phyloP scores from a whole-genome alignment of 2,113 vertebrate species.

The Spheniscus mendiculus region DNA sequence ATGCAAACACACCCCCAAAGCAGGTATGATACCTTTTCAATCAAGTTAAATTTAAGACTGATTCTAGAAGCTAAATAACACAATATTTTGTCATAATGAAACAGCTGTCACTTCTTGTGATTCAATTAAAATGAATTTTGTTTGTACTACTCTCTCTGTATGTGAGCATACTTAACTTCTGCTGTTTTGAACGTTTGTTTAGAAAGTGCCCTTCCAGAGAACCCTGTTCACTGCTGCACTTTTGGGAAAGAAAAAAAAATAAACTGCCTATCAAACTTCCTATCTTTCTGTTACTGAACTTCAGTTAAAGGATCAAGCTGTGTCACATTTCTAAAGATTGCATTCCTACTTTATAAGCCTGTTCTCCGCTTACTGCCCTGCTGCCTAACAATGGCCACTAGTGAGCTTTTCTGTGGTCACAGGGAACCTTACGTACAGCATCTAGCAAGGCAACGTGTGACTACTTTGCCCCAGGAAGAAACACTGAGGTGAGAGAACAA shows the following conservation, averaged over 20 bases:
- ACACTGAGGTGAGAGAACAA: background rate
- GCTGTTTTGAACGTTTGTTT: slow-evolving; percentile 48
- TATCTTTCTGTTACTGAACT: background rate
- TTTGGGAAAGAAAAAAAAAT: slow-evolving; percentile 66
- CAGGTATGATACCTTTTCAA: background rate
- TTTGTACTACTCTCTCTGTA: slow-evolving; percentile 29
- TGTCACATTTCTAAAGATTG: background rate
- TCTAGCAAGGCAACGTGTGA: background rate
- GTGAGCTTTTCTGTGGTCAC: background rate
- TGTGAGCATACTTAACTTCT: background rate
- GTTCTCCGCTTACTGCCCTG: background rate
- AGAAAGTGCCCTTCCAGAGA: slow-evolving; percentile 82
- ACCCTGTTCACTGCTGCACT: slow-evolving; percentile 85
- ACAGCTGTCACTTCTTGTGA: background rate
- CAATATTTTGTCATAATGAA: background rate
- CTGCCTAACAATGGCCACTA: background rate
- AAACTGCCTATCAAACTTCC: slow-evolving; percentile 61
- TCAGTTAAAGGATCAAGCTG: background rate
- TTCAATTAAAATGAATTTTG: background rate
- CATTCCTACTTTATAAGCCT: background rate
- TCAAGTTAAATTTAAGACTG: background rate
- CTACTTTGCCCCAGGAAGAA: background rate
- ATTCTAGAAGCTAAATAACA: background rate
- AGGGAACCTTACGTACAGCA: background rate
- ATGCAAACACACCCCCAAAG: background rate